phyloP scores from a whole-genome alignment of 2,113 vertebrate species.

The Hipposideros armiger region DNA sequence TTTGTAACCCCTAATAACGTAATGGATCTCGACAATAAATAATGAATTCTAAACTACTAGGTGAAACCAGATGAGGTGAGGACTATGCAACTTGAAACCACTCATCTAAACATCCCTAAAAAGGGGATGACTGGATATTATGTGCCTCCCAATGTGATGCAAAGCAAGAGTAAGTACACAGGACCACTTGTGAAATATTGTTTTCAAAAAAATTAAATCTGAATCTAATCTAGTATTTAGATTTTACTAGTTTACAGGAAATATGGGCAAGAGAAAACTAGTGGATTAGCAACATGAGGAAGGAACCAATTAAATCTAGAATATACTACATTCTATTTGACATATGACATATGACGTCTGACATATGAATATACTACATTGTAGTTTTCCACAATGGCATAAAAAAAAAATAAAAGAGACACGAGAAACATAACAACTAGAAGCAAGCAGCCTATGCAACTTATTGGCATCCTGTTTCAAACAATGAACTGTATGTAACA shows the following conservation, averaged over 20 bases:
- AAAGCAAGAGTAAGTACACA: not conserved
- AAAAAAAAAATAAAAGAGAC: not conserved
- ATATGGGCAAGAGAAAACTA: not conserved
- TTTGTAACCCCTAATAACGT: not conserved
- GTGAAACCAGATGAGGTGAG: not conserved
- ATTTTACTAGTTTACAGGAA: not conserved
- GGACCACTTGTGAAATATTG: not conserved
- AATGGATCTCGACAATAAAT: not conserved
- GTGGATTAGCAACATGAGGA: not conserved
- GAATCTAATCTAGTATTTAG: not conserved
- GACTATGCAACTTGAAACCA: not conserved
- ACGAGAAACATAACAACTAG: not conserved
- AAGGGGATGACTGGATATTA: not conserved
- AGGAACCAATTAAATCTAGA: not conserved
- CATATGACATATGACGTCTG: not conserved
- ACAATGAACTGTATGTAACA: not conserved
- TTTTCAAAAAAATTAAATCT: not conserved
- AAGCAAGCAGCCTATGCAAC: not conserved
- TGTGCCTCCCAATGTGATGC: not conserved
- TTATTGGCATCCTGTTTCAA: not conserved
- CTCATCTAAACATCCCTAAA: not conserved
- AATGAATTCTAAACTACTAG: not conserved
- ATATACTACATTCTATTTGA: not conserved
- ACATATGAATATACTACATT: not conserved
- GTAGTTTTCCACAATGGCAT: not conserved